Percentiles rank a stretch among this genome's conserved stretches.
Conservation (phyloP, 2,113 vertebrate genomes). For the Hydropotes inermis region DNA sequence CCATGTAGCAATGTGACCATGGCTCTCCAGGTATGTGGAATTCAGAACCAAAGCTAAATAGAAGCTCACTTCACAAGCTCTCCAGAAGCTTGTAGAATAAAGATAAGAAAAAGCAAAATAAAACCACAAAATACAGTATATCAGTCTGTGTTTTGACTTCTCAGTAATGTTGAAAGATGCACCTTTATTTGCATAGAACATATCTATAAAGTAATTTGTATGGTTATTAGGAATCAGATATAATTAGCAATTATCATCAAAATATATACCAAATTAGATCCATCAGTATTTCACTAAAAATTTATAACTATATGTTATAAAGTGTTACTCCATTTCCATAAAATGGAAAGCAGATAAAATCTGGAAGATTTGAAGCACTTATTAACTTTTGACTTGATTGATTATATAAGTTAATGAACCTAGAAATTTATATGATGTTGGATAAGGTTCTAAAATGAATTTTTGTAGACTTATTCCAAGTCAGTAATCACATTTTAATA, state of each 20-base stretch:
- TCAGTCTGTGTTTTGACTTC: not conserved
- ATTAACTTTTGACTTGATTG: constrained; percentile 21
- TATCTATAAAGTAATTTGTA: constrained; percentile 6
- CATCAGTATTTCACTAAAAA: not conserved
- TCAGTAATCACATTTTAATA: not conserved
- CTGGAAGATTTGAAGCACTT: not conserved
- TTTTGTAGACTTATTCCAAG: not conserved
- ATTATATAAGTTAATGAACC: constrained; percentile 23
- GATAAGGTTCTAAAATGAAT: not conserved
- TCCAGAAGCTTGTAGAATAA: not conserved
- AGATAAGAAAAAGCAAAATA: not conserved
- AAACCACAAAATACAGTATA: not conserved
- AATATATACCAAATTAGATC: not conserved
- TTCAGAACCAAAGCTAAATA: not conserved
- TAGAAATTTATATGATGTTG: not conserved
- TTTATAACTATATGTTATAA: constrained; percentile 5
- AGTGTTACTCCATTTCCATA: constrained; percentile 13
- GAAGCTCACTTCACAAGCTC: not conserved
- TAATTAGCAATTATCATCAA: constrained; percentile 34
- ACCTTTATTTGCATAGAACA: not conserved
- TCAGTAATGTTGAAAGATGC: not conserved
- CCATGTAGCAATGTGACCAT: not conserved
- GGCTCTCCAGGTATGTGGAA: not conserved
- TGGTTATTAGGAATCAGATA: not conserved
- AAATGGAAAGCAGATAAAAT: constrained; percentile 2